Evolutionary conservation across 2,797 vertebrate species (phyloP).

Genomic region (Platyrinchus mystaceus): DNA sequence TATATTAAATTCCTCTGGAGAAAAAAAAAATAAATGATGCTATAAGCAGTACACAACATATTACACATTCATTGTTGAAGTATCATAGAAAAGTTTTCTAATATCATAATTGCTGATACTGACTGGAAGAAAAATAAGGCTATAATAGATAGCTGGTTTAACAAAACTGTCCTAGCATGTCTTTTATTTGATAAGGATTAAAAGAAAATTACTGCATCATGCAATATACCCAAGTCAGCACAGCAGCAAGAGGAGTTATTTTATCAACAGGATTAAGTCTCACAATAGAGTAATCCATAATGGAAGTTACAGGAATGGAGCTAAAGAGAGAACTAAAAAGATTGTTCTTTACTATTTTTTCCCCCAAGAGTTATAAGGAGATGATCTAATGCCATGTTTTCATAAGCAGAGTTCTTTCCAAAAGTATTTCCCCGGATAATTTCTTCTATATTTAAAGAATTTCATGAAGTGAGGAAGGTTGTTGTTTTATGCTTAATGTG

Average conservation of each 20-base stretch:
- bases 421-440: neutral
- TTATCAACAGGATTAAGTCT: conserved; percentile 51
- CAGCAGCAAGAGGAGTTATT: conserved; percentile 29
- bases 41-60: neutral
- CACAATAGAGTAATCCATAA: conserved; percentile 45
- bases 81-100: neutral
- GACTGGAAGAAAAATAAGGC: conserved; percentile 9
- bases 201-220: conserved; percentile 52
- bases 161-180: neutral
- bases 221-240: neutral
- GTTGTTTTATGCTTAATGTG: neutral
- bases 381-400: conserved; percentile 12
- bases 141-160: conserved; percentile 17
- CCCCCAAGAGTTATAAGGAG: neutral
- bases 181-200: conserved; percentile 48
- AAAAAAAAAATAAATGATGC: neutral
- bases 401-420: conserved; percentile 1
- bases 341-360: neutral
- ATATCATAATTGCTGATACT: neutral
- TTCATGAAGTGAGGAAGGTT: neutral
- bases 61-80: neutral
- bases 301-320: conserved; percentile 7
- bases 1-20: neutral
- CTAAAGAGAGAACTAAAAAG: neutral
- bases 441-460: conserved; percentile 24